Conservation (phyloP, 64 coral and sea anemone genomes). For the Hydrozoanthus tunicans region DNA sequence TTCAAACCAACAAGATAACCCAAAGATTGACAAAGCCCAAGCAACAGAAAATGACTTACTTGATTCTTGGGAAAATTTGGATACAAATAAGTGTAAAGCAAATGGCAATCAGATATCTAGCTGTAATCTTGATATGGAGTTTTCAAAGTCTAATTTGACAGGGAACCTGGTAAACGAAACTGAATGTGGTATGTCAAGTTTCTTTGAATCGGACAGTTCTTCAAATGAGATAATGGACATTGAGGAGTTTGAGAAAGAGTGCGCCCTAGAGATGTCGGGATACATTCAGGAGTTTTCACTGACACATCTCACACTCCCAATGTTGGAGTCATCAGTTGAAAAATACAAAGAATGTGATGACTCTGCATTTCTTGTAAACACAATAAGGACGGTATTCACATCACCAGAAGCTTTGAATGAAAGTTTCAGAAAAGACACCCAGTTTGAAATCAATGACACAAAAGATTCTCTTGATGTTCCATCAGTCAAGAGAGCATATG, state of each 20-base stretch:
- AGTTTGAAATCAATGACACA: not conserved
- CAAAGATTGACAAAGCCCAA: not conserved
- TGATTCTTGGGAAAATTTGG: slow-evolving; percentile 55
- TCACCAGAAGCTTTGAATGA: slow-evolving; percentile 93
- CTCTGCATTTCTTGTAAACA: slow-evolving; percentile 88
- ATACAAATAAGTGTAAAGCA: not conserved
- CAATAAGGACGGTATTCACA: slow-evolving; percentile 96
- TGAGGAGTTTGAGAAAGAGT: slow-evolving; percentile 95
- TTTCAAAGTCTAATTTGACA: slow-evolving; percentile 88
- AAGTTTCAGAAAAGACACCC: slow-evolving; percentile 68
- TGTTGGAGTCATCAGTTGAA: slow-evolving; percentile 78
- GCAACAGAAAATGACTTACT: not conserved
- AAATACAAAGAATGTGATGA: slow-evolving; percentile 91
- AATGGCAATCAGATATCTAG: not conserved
- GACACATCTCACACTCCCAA: slow-evolving; percentile 89
- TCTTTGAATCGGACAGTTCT: slow-evolving; percentile 75
- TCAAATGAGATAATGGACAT: slow-evolving; percentile 76
- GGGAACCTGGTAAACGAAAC: slow-evolving; percentile 75
- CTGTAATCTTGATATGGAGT: slow-evolving; percentile 56
- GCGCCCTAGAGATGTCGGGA: slow-evolving; percentile 94
- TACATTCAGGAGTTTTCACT: slow-evolving; percentile 94
- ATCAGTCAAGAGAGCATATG: slow-evolving; percentile 79
- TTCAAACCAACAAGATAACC: not conserved
- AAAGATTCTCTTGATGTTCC: slow-evolving; percentile 62
- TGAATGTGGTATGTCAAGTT: slow-evolving; percentile 32